These are phyloP conservation scores for Perca fluviatilis DNA, from an alignment of 2,113 vertebrate species.

Conservation along the genomic window DNA sequence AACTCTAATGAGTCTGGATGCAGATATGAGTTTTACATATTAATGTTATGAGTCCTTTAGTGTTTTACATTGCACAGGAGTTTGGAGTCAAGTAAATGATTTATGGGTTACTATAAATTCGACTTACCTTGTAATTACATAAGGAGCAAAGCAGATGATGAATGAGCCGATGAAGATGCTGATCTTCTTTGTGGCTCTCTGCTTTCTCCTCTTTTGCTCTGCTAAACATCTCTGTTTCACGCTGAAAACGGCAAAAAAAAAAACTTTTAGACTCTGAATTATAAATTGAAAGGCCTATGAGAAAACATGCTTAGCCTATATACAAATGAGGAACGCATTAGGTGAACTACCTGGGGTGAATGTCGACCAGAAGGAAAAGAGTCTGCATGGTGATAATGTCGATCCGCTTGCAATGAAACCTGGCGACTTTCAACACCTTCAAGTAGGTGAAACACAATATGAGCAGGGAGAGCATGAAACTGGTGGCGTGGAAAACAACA, in stretches of 20 bases:
- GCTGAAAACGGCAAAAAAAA: conserved; percentile 75
- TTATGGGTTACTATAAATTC: neutral
- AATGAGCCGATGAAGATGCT: conserved; percentile 91
- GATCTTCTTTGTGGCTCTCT: conserved; percentile 89
- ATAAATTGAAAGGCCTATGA: neutral
- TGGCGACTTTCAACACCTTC: conserved; percentile 88
- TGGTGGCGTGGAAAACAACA: conserved; percentile 87
- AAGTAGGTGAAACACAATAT: conserved; percentile 89
- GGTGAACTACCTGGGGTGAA: conserved; percentile 87
- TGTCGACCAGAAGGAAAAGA: conserved; percentile 89
- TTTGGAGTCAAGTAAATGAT: conserved; percentile 38
- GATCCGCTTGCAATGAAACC: conserved; percentile 89
- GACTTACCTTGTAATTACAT: conserved; percentile 87
- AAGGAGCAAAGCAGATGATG: conserved; percentile 89
- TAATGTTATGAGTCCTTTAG: too few species aligned
- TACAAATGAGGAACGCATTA: neutral
- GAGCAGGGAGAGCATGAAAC: conserved; percentile 87
- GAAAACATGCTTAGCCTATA: neutral
- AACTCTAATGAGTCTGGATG: conserved; percentile 16
- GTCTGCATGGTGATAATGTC: conserved; percentile 90
- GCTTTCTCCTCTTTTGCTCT: conserved; percentile 87
- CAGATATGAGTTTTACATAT: neutral
- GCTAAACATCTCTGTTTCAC: conserved; percentile 88
- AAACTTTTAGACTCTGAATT: neutral
- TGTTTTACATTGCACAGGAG: neutral